Base-by-base conservation (phyloP, 1,140 invertebrate species). In the Brachionus koreanus region DNA sequence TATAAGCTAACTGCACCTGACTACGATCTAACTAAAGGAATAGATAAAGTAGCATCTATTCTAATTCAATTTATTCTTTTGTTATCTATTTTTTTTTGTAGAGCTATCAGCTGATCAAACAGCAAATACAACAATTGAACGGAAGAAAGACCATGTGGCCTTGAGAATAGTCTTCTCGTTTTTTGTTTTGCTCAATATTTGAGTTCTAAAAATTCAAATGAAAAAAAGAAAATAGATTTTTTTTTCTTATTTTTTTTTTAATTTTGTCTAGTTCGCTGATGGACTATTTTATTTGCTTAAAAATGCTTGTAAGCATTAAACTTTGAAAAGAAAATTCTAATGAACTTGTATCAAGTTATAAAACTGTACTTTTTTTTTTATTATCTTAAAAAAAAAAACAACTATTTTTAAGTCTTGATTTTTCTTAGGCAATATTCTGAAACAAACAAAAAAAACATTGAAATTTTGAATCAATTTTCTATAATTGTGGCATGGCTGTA, bases 31-130 rank as follows among this genome's bases (percentile, higher is more conserved):
- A 79, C 49, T 3, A 79, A 79, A 79, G 61, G 76, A 35, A 79
- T 79, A 61, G 46, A 79, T 3, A 79, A 79, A 43, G 76, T 79
- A n/a, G n/a, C n/a, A n/a, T n/a, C n/a, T n/a, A n/a, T n/a, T n/a
- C n/a, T n/a, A n/a, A n/a, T n/a, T n/a, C n/a, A n/a, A n/a, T n/a
- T n/a, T n/a, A n/a, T n/a, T n/a, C n/a, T 13, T 29, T 12, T n/a
- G 29, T 23, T 49, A 35, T 12, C 23, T 74, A n/a, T n/a, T 72
- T n/a, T 72, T 13, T 42, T 72, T 19, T 2, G 16, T 35, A 74
- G 69, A 74, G 69, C 43, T 74, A 74, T 33, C 19, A 23, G 3
- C 12, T n/a, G 39, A 74, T 74, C 29, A 69, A 69, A 33, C 65
- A 69, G 16, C 35, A 37, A 39, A 69, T 69, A 2, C 65, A 69